phyloP scores from a whole-genome alignment of 2,888 invertebrate species.

The Dolichomitus sp. region DNA sequence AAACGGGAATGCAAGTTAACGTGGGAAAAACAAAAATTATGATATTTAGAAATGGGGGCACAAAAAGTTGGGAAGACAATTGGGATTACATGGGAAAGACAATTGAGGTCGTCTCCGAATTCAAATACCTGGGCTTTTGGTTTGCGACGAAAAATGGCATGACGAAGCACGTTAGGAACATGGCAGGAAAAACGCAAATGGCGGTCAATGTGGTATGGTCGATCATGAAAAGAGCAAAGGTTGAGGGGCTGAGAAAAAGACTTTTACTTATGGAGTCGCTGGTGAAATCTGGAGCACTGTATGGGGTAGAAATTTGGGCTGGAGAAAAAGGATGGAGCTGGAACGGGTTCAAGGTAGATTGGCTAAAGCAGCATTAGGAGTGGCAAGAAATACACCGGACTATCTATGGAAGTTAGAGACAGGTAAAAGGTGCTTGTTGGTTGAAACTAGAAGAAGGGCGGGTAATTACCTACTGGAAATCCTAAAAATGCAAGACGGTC shows the following conservation, averaged over 20 bases:
- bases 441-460: not conserved
- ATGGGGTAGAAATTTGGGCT: conserved; percentile 63
- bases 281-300: conserved; percentile 47
- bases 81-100: conserved; percentile 40
- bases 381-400: conserved; percentile 35
- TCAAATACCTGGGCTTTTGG: conserved; percentile 58
- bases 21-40: not conserved
- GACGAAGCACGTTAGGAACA: conserved; percentile 35
- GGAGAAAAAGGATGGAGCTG: conserved; percentile 12
- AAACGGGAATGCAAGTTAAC: conserved; percentile 36
- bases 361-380: conserved; percentile 7
- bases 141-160: conserved; percentile 38
- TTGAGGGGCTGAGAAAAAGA: conserved; percentile 23
- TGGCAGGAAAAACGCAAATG: conserved; percentile 32
- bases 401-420: conserved; percentile 33
- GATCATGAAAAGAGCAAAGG: conserved; percentile 38
- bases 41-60: not conserved
- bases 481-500: not conserved
- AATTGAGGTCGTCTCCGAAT: conserved; percentile 59
- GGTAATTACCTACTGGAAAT: not conserved
- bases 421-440: not conserved
- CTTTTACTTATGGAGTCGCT: conserved; percentile 46
- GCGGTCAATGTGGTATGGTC: conserved; percentile 43
- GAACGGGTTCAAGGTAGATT: conserved; percentile 34
- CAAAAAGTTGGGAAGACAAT: conserved; percentile 7